These are phyloP conservation scores for Selenia dentaria DNA, from an alignment of 2,888 invertebrate genomes.

Conservation along the genomic window DNA sequence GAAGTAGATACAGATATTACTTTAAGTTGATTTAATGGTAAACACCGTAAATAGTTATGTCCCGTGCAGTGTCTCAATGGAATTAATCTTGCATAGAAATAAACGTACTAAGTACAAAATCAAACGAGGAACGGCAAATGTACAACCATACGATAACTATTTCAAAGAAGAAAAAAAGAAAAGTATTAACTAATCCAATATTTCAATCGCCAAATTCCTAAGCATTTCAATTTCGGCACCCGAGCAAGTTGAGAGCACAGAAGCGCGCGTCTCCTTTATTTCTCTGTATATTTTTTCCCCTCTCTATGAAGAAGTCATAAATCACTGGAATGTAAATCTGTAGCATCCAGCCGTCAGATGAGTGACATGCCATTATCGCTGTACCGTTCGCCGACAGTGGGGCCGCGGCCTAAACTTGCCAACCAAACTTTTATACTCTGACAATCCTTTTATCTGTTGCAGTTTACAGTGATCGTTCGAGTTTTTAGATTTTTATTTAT, in stretches of 20 bases:
- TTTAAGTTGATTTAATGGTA: no score
- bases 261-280: conserved; percentile 48
- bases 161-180: no score
- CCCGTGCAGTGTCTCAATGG: no score
- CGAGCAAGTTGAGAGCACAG: conserved; percentile 37
- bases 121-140: no score
- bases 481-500: conserved; percentile 33
- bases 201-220: conserved; percentile 42
- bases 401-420: conserved; percentile 67
- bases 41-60: no score
- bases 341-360: conserved; percentile 77
- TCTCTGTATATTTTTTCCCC: conserved; percentile 74
- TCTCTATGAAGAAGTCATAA: conserved; percentile 83
- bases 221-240: conserved; percentile 47
- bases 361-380: conserved; percentile 82
- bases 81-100: no score
- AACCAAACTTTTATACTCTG: conserved; percentile 50
- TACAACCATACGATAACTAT: no score
- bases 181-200: conserved; percentile 20
- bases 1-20: no score
- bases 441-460: conserved; percentile 50
- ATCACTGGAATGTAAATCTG: conserved; percentile 83
- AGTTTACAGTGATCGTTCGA: conserved; percentile 29
- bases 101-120: no score
- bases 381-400: conserved; percentile 40